phyloP scores from a whole-genome alignment of 2,113 vertebrate genomes.

The Sebastes fasciatus region DNA sequence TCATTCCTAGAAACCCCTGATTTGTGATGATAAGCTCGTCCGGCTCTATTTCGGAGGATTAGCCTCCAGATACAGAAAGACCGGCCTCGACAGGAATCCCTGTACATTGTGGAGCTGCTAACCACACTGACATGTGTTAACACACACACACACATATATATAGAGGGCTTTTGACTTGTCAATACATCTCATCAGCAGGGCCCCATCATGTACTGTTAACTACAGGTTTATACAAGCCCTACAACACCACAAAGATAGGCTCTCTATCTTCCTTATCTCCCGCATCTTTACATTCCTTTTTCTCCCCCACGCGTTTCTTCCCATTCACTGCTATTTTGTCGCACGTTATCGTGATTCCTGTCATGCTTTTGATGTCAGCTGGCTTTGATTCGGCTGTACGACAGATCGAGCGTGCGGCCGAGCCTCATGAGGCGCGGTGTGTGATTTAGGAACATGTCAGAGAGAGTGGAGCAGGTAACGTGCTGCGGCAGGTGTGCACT shows the following conservation, averaged over 20 bases:
- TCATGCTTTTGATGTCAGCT: background rate
- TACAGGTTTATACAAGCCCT: constrained; percentile 60
- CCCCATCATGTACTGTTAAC: background rate
- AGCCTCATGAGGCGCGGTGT: background rate
- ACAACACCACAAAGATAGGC: constrained; percentile 20
- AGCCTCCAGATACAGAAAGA: constrained; percentile 34
- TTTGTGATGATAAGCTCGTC: constrained; percentile 43
- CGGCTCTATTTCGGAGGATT: constrained; percentile 37
- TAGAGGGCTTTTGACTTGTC: constrained; percentile 31
- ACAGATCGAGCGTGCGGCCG: background rate
- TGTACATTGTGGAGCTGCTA: constrained; percentile 43
- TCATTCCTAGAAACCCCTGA: constrained; percentile 45
- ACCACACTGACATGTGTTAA: constrained; percentile 31
- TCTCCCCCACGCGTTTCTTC: background rate
- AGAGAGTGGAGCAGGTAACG: background rate
- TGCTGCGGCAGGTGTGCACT: constrained; percentile 20
- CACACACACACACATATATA: constrained; percentile 3
- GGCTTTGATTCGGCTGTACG: constrained; percentile 13
- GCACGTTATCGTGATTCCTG: background rate
- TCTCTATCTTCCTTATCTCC: background rate
- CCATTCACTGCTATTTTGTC: background rate
- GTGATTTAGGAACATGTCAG: constrained; percentile 12
- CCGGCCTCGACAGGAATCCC: constrained; percentile 41
- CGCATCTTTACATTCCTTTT: no score
- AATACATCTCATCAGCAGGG: constrained; percentile 27